Evolutionary conservation across 2,888 invertebrate species (phyloP).

Genomic region (Drosophila quinaria): DNA sequence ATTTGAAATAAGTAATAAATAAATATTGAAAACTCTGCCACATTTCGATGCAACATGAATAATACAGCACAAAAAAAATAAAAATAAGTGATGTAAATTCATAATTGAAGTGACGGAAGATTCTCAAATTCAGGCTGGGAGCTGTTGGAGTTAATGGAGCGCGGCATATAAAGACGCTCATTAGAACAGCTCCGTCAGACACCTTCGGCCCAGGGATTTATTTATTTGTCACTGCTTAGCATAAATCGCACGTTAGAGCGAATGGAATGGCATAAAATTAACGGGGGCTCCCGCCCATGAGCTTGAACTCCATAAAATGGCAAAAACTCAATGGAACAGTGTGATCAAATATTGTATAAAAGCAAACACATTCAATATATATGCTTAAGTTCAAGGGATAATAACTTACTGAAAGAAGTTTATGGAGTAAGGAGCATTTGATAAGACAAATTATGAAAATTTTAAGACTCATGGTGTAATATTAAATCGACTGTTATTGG

Average conservation of each 20-base stretch:
- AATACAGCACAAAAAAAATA: background rate
- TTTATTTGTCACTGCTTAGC: slow-evolving; percentile 76
- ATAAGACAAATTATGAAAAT: no score
- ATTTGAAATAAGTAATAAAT: slow-evolving; percentile 18
- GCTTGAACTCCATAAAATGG: slow-evolving; percentile 39
- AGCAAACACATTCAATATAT: background rate
- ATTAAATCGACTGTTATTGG: no score
- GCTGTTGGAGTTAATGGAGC: slow-evolving; percentile 49
- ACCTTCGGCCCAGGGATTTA: slow-evolving; percentile 68
- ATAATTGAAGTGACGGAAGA: slow-evolving; percentile 12
- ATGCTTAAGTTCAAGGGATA: background rate
- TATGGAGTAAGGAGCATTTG: no score
- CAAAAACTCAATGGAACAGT: slow-evolving; percentile 49
- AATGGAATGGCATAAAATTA: slow-evolving; percentile 79
- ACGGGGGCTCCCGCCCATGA: slow-evolving; percentile 53
- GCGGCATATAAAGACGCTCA: slow-evolving; percentile 53
- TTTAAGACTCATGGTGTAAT: no score
- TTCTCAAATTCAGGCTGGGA: slow-evolving; percentile 11
- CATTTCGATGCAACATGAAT: background rate
- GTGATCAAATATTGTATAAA: background rate
- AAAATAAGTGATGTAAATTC: slow-evolving; percentile 7
- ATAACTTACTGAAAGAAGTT: background rate
- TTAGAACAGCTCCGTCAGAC: slow-evolving; percentile 57
- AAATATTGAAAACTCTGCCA: slow-evolving; percentile 6
- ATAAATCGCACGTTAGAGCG: slow-evolving; percentile 76